Conservation (phyloP, 2,888 invertebrate genomes). For the Microdon myrmicae region DNA sequence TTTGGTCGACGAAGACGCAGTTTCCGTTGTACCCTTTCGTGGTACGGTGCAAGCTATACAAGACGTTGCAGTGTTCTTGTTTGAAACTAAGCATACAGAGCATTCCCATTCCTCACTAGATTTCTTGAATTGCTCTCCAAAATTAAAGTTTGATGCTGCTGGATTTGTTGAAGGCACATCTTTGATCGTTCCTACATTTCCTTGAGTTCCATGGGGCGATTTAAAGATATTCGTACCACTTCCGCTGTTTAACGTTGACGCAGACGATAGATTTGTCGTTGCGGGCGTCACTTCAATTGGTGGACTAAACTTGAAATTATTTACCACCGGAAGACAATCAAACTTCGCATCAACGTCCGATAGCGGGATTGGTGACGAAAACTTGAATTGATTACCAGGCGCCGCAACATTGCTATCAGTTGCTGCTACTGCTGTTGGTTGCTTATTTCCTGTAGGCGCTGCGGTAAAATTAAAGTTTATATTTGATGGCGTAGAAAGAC, state of each 20-base stretch:
- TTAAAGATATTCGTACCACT: conserved; percentile 66
- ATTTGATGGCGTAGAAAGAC: conserved; percentile 16
- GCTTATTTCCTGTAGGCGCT: background rate
- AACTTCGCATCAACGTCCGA: conserved; percentile 57
- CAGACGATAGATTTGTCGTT: background rate
- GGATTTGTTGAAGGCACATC: conserved; percentile 5
- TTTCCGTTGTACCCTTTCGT: conserved; percentile 55
- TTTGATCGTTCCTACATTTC: conserved; percentile 8
- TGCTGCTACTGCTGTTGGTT: conserved; percentile 8
- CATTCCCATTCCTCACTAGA: conserved; percentile 75
- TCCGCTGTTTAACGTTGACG: conserved; percentile 63
- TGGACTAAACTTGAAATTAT: conserved; percentile 71
- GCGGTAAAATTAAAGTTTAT: conserved; percentile 24
- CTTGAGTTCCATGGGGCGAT: conserved; percentile 52
- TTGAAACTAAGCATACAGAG: conserved; percentile 72
- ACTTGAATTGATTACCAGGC: conserved; percentile 60
- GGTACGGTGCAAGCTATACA: conserved; percentile 71
- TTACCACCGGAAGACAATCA: conserved; percentile 67
- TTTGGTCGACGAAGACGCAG: conserved; percentile 33
- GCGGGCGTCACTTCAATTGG: conserved; percentile 63
- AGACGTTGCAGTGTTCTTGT: conserved; percentile 66
- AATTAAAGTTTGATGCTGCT: conserved; percentile 20
- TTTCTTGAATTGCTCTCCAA: conserved; percentile 69
- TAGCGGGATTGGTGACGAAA: conserved; percentile 69
- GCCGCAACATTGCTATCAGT: background rate